Percentiles rank a stretch among this genome's conserved stretches.
phyloP scores from a whole-genome alignment of 2,113 vertebrate species.

The Oreochromis tanganicae region DNA sequence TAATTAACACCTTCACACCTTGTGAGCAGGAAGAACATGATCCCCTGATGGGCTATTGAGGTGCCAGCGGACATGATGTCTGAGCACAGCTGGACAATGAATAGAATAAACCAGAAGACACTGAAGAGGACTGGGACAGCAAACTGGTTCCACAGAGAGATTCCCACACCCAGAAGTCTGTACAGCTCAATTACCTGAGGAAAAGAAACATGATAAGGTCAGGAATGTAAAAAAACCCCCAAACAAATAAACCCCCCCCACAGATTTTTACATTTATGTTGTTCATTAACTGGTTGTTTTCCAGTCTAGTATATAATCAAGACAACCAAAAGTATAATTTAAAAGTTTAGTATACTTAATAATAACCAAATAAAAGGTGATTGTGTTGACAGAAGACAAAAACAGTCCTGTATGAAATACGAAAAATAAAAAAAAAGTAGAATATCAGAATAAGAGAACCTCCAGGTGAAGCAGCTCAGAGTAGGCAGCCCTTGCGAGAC shows the following conservation, averaged over 20 bases:
- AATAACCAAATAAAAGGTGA: neutral
- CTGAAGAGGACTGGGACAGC: conserved; percentile 79
- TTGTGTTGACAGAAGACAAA: neutral
- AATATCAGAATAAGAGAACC: conserved; percentile 56
- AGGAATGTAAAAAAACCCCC: neutral
- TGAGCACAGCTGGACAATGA: conserved; percentile 72
- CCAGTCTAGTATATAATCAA: neutral
- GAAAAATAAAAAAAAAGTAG: neutral
- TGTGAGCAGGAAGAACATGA: conserved; percentile 77
- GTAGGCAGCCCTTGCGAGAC: conserved; percentile 64
- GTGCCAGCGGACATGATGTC: conserved; percentile 45
- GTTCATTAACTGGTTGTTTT: neutral
- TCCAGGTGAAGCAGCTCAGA: conserved; percentile 67
- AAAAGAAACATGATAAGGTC: neutral
- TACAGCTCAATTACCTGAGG: conserved; percentile 73
- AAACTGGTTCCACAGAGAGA: conserved; percentile 81
- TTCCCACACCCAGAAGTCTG: conserved; percentile 71
- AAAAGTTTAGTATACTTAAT: neutral
- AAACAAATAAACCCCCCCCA: neutral
- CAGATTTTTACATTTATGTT: neutral
- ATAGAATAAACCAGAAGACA: conserved; percentile 82
- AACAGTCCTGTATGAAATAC: neutral
- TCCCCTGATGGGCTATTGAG: conserved; percentile 66
- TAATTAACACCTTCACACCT: conserved; percentile 60
- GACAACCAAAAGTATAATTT: neutral